Evolutionary conservation across 2,113 vertebrate species (phyloP), one percentile per base, ranked within the genome.

Genomic region (Pao palembangensis): DNA sequence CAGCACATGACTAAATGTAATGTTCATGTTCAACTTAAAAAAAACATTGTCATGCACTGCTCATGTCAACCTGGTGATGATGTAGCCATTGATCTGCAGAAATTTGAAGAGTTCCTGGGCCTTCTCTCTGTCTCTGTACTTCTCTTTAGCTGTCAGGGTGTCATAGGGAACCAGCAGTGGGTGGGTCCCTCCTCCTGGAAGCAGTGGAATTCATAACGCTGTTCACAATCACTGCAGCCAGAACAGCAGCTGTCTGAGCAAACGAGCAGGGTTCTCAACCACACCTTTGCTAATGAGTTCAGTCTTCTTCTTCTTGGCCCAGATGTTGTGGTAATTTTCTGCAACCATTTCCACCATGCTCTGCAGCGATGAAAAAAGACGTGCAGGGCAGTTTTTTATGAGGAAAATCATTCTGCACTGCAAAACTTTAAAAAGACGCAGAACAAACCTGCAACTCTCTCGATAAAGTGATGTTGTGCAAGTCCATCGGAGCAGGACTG

Each of bases 311-410:
- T 98, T 99, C 90, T 93, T 98, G 69, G 96, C 94, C 96, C 96
- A 99, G 85, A 98, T 98, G 79, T 96, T 99, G 84, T 99, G 96
- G 82, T 98, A 99, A 78, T 99, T 99, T 89, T 99, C 96, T 73
- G 96, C 95, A 71, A 99, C 93, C 60, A 94, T 88, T 78, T 99
- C 96, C 75, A 94, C 93, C 96, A 99, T 99, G 52, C 91, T 92
- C 96, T 99, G 65, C 16, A 76, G 51, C 34, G 19, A 52, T 10
- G 65, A 10, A 1, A 58, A 8, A 46, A 28, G 16, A 47, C 15
- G 16, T 13, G 15, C 44, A 47, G n/a, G 44, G 10, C 5, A 47
- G 6, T 6, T 47, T 47, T n/a, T n/a, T 2, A 16, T 17, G 44
- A 47, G 8, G 2, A 47, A 47, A 47, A 47, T 17, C 17, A n/a